A percentile compares a stretch with the other conserved stretches of the same genome.
Conservation (phyloP, 2,888 invertebrate species). For the Calameuta idolon region DNA sequence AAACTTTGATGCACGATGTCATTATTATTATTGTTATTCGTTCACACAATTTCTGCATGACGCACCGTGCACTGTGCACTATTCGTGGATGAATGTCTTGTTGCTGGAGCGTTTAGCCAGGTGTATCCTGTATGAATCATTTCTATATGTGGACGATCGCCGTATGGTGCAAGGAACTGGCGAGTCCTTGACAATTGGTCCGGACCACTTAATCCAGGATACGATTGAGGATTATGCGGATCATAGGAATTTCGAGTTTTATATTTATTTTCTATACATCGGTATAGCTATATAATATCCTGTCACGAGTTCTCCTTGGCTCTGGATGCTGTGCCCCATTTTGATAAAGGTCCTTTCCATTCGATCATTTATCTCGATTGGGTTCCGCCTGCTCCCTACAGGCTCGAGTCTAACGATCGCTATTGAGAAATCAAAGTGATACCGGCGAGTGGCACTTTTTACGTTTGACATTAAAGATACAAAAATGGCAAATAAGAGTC, state of each 20-base stretch:
- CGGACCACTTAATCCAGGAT: background rate
- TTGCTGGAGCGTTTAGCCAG: background rate
- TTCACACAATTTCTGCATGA: background rate
- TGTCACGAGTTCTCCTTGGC: constrained; percentile 3
- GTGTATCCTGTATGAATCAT: background rate
- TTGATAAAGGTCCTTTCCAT: constrained; percentile 8
- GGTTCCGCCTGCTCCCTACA: background rate
- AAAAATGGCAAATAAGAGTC: background rate
- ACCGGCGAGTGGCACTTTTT: background rate
- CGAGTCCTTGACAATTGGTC: background rate
- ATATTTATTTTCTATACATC: background rate
- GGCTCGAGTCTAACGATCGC: background rate
- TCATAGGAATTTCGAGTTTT: background rate
- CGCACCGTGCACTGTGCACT: background rate
- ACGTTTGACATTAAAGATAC: background rate
- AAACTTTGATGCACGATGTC: background rate
- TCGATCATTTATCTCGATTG: constrained; percentile 1
- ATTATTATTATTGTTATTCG: background rate
- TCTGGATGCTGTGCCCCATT: background rate
- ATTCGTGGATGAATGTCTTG: background rate
- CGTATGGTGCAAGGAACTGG: constrained; percentile 1
- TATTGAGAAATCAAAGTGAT: background rate
- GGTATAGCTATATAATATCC: background rate
- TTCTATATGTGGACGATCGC: background rate
- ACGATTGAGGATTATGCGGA: background rate